Conservation (phyloP, 2,113 vertebrate genomes). For the Mustelus asterias region DNA sequence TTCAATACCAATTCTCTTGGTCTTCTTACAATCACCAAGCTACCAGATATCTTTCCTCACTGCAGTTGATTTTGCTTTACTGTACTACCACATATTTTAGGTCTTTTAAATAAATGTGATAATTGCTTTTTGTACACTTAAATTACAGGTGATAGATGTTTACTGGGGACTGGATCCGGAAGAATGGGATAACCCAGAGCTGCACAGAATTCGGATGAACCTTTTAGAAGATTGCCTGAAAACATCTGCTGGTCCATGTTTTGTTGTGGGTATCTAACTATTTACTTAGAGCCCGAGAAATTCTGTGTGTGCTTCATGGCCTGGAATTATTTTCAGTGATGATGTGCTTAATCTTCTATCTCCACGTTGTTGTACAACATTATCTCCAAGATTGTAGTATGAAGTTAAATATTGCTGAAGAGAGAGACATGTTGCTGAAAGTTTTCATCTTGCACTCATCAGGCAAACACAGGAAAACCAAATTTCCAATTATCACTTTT, state of each 20-base stretch:
- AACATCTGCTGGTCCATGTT: slow-evolving; percentile 94
- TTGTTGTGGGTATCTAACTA: slow-evolving; percentile 86
- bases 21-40: background rate
- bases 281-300: background rate
- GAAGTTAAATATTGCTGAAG: too few relatives aligned
- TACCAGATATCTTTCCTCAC: background rate
- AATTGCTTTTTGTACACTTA: background rate
- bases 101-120: too few relatives aligned
- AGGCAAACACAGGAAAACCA: too few relatives aligned
- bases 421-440: too few relatives aligned
- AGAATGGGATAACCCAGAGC: slow-evolving; percentile 88
- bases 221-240: slow-evolving; percentile 93
- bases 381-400: too few relatives aligned
- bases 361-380: background rate
- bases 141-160: slow-evolving; percentile 82
- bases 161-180: slow-evolving; percentile 92
- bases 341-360: background rate
- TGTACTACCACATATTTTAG: background rate
- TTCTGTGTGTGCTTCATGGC: background rate
- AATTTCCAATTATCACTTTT: too few relatives aligned
- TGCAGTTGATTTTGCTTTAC: background rate
- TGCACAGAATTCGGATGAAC: slow-evolving; percentile 89
- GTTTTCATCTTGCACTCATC: too few relatives aligned
- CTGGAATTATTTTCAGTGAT: background rate
- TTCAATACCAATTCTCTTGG: background rate